Base-by-base conservation (phyloP, 2,888 invertebrate genomes). In the Ophion ellenae region DNA sequence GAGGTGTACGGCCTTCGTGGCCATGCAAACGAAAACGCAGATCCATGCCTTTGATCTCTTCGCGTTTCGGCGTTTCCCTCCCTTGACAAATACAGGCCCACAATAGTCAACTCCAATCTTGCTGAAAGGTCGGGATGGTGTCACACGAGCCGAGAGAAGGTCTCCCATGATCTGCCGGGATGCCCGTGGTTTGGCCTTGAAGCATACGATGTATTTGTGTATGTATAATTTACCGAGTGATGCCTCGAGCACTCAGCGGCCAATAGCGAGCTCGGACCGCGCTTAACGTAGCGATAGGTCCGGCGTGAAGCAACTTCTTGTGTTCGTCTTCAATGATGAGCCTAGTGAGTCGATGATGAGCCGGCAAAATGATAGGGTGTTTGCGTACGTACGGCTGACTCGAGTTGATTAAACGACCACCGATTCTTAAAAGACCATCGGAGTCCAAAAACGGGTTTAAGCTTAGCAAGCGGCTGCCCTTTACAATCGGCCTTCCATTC, bases 1-100 rank as follows among this genome's bases (percentile, higher is more conserved):
- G 17, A 90, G 32, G 70, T 91, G 90, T 1, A 91, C 79, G 2
- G 91, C 91, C 81, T 90, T 91, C 0, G 89, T 88, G 2, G 87
- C 76, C 5, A 91, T 76, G 73, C 91, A 91, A 4, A 91, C 83
- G 57, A 91, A 91, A 14, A 91, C 20, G 1, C 86, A 75, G 10
- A 90, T 61, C 70, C 89, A 89, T 14, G 79, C 84, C 74, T 91
- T 91, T 5, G 84, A 66, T 17, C 61, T 69, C 28, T 80, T 80
- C 1, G 74, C 57, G 59, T 85, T 87, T 40, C 90, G 76, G n/a
- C 83, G 69, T 24, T 80, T 85, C 7, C 81, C 78, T 67, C 88
- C 86, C 28, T 86, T 81, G 20, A 90, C 71, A 9, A 75, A 69
- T 64, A 90, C 86, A 1, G 91, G 90, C 2, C 91, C 91, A 24